Evolutionary conservation across 2,888 invertebrate species (phyloP), one percentile per base, ranked within the genome.

Genomic region (Drosophila buzzatii): DNA sequence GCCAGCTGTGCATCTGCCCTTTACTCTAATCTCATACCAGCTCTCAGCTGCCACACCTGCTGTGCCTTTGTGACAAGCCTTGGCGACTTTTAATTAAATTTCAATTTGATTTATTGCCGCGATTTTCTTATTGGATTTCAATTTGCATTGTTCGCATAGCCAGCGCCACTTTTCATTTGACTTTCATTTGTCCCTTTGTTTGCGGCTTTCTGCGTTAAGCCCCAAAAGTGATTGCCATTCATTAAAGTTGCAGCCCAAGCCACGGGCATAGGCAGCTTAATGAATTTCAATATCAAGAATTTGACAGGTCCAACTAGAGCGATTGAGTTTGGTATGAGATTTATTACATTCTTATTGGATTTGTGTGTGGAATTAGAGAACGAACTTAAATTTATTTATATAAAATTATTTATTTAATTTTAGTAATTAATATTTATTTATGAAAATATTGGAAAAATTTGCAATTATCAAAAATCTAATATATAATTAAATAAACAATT

Each of bases 31-130:
- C 53, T 0, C 14, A n/a, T 27, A 9, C 49, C 33, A 0, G 31
- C 49, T 3, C 49, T 4, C 18, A 20, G 12, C 20, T 20, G 42
- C 49, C 6, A 37, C 20, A n/a, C 10, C 51, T 51, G 55, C 39
- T 31, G 41, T 16, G 8, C 18, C 20, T 37, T 35, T 55, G 60
- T 47, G 51, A 39, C 70, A 60, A 57, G 62, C 68, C 52, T 79
- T 79, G 68, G 70, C 56, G 76, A 53, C 74, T 79, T 83, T 88
- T 88, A 83, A 88, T 83, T 83, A 88, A 82, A 83, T 83, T 83
- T 73, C 68, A 77, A 88, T 79, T 82, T 82, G 83, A 83, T 88
- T 83, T 83, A 88, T 82, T 82, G 67, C 77, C 69, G 70, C 69
- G 49, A 33, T 51, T 76, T 79, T 73, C 74, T 76, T 73, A 70